Base-by-base conservation (phyloP, 2,888 invertebrate species). In the Zonitis immaculata region DNA sequence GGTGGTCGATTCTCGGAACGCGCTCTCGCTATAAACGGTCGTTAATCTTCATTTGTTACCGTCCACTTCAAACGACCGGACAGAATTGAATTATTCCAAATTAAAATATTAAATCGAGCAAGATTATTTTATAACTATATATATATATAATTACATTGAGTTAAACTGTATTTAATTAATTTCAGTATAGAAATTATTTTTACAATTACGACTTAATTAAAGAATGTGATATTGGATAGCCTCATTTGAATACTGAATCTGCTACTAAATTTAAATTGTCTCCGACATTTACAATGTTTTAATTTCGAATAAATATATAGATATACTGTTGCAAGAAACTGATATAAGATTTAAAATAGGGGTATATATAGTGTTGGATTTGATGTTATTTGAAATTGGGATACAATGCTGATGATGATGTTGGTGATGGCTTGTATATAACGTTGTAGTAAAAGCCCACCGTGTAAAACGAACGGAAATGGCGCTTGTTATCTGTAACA, bases 381-480 rank as follows among this genome's bases (percentile, higher is more conserved):
- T 35, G 16, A 16, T 16, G 16, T 35, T 35, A 16, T 35, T 39
- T 11, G 4, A 11, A 20, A 20, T 1, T 39, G 18, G 18, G 39
- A 5, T 18, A 35, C 16, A 9, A 35, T 16, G 39, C 5, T 18
- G 39, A 39, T 18, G 39, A 20, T 18, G 16, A 16, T 35, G 35
- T 7, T 7, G 35, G 9, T 35, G 35, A 39, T 18, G 39, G 20
- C 39, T 39, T 39, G 11, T 39, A n/a, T n/a, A 20, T 20, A 39
- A 18, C 28, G 28, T 5, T 3, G 28, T 8, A 28, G 18, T 6
- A 2, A 39, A 39, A 39, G 20, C 39, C 64, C 61, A 64, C 63
- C 63, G 66, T 68, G 67, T 70, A 71, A 73, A 72, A 69, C 69
- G 67, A 71, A 69, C 69, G 74, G 74, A 74, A 74, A 74, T 73